Evolutionary conservation across 2,888 invertebrate species (phyloP).

Genomic region (Trachelus troglodyta): DNA sequence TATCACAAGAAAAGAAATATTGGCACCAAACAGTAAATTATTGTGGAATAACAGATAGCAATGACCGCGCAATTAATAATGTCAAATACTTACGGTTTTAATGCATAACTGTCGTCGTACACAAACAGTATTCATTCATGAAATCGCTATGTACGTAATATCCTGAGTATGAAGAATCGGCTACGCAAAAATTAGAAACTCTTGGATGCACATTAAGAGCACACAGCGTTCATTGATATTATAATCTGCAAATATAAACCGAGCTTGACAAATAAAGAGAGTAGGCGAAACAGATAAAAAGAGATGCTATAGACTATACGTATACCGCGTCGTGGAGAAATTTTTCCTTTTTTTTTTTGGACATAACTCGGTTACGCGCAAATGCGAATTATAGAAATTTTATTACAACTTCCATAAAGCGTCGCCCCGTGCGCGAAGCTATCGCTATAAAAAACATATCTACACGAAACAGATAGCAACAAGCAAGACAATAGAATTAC

Average conservation of each 20-base stretch:
- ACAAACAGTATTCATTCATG: too few relatives aligned
- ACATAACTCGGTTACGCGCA: too few relatives aligned
- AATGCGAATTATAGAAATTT: too few relatives aligned
- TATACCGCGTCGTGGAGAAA: too few relatives aligned
- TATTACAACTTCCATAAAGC: too few relatives aligned
- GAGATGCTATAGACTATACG: conserved; percentile 6
- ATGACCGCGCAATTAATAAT: conserved; percentile 60
- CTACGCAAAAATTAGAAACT: too few relatives aligned
- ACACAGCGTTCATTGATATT: conserved; percentile 46
- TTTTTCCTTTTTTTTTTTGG: too few relatives aligned
- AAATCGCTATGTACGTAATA: too few relatives aligned
- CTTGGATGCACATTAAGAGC: conserved; percentile 9
- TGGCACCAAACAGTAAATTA: conserved; percentile 57
- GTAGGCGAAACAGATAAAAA: conserved; percentile 26
- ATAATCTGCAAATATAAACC: conserved; percentile 48
- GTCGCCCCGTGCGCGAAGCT: too few relatives aligned
- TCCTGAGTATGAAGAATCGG: too few relatives aligned
- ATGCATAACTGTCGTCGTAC: conserved; percentile 59
- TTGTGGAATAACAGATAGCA: conserved; percentile 57
- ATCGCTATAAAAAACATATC: conserved; percentile 20
- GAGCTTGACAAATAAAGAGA: conserved; percentile 23
- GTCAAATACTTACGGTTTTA: conserved; percentile 63
- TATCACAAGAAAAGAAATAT: conserved; percentile 37
- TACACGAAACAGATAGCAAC: conserved; percentile 56
- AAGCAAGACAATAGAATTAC: conserved; percentile 60